phyloP scores from a whole-genome alignment of 1,140 invertebrate species.

The Drosophila pruinosa region DNA sequence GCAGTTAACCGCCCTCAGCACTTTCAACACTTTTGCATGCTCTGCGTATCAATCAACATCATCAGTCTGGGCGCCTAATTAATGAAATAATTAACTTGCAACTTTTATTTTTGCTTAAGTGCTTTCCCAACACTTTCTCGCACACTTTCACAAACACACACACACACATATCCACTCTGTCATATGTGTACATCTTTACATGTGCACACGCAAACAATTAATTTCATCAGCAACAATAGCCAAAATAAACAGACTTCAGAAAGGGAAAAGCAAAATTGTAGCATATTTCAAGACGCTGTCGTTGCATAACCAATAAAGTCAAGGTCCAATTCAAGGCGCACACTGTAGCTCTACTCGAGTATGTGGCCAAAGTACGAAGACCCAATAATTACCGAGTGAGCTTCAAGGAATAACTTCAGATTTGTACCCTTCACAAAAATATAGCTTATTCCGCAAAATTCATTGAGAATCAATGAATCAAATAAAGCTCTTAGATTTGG shows the following conservation, averaged over 20 bases:
- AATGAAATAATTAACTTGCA: conserved; percentile 67
- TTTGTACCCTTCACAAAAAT: background rate
- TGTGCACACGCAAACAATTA: conserved; percentile 54
- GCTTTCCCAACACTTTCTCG: conserved; percentile 50
- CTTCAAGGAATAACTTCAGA: background rate
- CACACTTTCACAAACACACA: conserved; percentile 17
- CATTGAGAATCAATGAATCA: background rate
- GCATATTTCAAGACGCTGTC: conserved; percentile 13
- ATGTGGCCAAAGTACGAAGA: background rate
- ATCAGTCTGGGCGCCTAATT: conserved; percentile 47
- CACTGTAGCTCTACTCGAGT: background rate
- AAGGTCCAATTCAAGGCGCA: background rate
- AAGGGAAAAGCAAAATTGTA: conserved; percentile 23
- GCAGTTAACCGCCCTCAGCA: background rate
- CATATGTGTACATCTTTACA: background rate
- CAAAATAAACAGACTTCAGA: conserved; percentile 21
- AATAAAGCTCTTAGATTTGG: background rate
- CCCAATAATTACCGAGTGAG: background rate
- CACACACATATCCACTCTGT: conserved; percentile 5
- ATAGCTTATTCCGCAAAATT: conserved; percentile 4
- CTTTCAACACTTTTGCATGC: conserved; percentile 44
- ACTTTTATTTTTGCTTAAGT: conserved; percentile 60
- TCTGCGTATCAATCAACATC: conserved; percentile 53
- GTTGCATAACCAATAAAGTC: conserved; percentile 30
- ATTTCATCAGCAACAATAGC: conserved; percentile 51